Conservation (phyloP, 2,888 invertebrate species). For the Cephus pygmeus region DNA sequence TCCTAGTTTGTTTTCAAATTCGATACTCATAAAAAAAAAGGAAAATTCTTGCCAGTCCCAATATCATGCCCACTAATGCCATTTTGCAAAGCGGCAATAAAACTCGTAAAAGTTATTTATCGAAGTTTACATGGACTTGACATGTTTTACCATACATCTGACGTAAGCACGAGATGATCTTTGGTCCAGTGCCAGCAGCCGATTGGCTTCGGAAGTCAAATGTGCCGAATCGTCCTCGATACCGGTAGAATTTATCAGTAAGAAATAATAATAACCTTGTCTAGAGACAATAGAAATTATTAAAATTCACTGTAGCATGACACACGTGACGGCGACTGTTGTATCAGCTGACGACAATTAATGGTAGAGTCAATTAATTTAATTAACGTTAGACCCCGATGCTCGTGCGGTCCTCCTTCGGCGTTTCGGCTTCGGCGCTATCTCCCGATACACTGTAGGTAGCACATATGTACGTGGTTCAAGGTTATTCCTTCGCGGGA, state of each 20-base stretch:
- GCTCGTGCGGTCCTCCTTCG: not conserved
- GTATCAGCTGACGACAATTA: not conserved
- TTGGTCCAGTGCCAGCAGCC: constrained; percentile 4
- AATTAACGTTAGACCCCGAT: not conserved
- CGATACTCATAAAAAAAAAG: not conserved
- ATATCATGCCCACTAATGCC: not conserved
- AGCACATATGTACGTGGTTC: constrained; percentile 1
- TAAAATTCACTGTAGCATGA: not conserved
- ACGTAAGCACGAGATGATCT: not conserved
- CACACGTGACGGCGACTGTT: not conserved
- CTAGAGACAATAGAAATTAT: not conserved
- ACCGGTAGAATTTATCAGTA: not conserved
- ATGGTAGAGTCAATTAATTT: not conserved
- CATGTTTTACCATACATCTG: not conserved
- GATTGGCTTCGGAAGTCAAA: not conserved
- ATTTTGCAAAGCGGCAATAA: not conserved
- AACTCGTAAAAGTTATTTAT: not conserved
- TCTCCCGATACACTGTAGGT: not conserved
- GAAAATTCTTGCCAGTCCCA: not conserved
- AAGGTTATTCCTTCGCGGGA: constrained; percentile 13
- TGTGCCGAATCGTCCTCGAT: not conserved
- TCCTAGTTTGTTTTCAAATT: not conserved
- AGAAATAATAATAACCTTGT: not conserved
- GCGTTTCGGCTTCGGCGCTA: not conserved
- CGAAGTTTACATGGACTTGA: constrained; percentile 1